These are phyloP conservation scores for Ectemnius continuus DNA, from an alignment of 2,888 invertebrate species.

Conservation along the genomic window DNA sequence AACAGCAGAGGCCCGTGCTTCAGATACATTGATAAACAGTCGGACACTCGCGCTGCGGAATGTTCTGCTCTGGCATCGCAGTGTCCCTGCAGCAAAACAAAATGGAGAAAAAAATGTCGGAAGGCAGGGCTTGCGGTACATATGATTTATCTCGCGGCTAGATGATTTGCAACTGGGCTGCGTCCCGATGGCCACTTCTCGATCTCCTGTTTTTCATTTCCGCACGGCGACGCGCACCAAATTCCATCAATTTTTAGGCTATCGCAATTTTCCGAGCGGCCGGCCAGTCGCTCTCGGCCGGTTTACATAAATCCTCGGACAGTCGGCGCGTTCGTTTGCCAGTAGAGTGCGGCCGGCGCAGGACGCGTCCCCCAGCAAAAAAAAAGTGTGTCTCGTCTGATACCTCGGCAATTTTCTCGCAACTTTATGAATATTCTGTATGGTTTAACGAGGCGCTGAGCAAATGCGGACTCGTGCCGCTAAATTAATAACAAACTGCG, in stretches of 20 bases:
- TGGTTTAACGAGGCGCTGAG: conserved; percentile 46
- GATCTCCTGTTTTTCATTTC: conserved; percentile 44
- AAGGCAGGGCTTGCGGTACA: conserved; percentile 17
- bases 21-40: not conserved
- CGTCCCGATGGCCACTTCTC: conserved; percentile 18
- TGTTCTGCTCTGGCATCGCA: not conserved
- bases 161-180: conserved; percentile 39
- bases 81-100: not conserved
- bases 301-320: conserved; percentile 58
- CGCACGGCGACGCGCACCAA: conserved; percentile 27
- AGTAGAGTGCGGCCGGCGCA: not conserved
- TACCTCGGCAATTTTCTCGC: conserved; percentile 47
- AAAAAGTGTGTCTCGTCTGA: conserved; percentile 37
- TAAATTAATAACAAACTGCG: conserved; percentile 50
- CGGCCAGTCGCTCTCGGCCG: conserved; percentile 23
- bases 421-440: conserved; percentile 53
- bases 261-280: conserved; percentile 51
- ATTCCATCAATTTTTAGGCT: conserved; percentile 56
- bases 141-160: conserved; percentile 35
- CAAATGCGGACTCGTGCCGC: conserved; percentile 40
- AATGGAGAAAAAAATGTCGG: not conserved
- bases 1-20: not conserved
- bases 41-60: not conserved
- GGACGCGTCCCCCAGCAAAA: conserved; percentile 7
- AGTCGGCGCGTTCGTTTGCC: conserved; percentile 39